Evolutionary conservation across 1,140 invertebrate species (phyloP).

Genomic region (Tribolium castaneum): DNA sequence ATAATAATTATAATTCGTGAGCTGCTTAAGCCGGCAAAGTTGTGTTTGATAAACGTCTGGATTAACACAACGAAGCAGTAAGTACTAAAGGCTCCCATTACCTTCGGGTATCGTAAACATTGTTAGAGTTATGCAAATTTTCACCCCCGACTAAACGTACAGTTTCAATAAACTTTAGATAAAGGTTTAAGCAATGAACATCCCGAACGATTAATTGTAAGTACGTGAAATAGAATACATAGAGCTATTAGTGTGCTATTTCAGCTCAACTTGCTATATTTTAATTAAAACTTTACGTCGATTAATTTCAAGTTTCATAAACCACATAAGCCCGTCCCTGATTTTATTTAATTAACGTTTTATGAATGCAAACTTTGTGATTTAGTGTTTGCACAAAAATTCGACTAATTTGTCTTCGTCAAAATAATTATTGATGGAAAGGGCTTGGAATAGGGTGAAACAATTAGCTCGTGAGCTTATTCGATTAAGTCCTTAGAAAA

Average conservation of each 20-base stretch:
- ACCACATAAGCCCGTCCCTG: neutral
- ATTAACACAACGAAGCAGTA: neutral
- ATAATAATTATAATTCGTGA: neutral
- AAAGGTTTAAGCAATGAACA: constrained; percentile 28
- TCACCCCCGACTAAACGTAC: constrained; percentile 5
- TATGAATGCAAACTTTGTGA: neutral
- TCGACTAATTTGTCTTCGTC: constrained; percentile 11
- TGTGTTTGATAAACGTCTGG: neutral
- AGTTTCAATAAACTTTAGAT: constrained; percentile 34
- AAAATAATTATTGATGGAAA: constrained; percentile 18
- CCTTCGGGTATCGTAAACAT: constrained; percentile 25
- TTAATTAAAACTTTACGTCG: constrained; percentile 19
- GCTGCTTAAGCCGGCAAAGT: neutral
- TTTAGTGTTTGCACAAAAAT: neutral
- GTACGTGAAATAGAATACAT: constrained; percentile 27
- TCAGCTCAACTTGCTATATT: neutral
- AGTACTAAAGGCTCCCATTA: constrained; percentile 8
- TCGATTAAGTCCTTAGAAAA: constrained; percentile 27
- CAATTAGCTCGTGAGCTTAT: constrained; percentile 25
- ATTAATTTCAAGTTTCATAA: constrained; percentile 15
- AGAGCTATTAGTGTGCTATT: neutral
- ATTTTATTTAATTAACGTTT: neutral
- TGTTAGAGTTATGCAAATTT: constrained; percentile 32
- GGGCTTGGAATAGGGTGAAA: neutral
- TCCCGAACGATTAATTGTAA: constrained; percentile 24